Conservation (phyloP, 2,888 invertebrate genomes). For the Ormia ochracea region DNA sequence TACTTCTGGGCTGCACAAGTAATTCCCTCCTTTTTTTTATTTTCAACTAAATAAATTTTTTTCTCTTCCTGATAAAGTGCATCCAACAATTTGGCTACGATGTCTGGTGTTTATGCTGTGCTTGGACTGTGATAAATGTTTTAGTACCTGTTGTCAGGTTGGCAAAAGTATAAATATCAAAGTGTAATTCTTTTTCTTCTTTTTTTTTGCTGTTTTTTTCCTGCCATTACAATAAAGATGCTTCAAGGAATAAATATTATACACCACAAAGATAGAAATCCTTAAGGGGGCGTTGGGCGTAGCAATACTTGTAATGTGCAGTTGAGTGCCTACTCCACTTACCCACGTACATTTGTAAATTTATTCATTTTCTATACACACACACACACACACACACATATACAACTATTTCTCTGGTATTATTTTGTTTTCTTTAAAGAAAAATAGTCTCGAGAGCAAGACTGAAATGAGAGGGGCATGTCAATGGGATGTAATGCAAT, state of each 20-base stretch:
- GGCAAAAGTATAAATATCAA: slow-evolving; percentile 32
- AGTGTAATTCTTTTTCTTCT: neutral
- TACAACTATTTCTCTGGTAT: neutral
- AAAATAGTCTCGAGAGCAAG: neutral
- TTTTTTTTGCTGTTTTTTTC: slow-evolving; percentile 1
- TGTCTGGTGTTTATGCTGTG: slow-evolving; percentile 26
- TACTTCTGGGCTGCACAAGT: neutral
- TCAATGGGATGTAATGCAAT: slow-evolving; percentile 15
- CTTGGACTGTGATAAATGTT: slow-evolving; percentile 36
- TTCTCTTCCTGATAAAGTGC: slow-evolving; percentile 28
- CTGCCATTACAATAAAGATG: slow-evolving; percentile 36
- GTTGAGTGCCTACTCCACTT: neutral
- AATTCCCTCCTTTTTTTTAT: neutral
- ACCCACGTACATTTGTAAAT: neutral
- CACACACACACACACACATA: too few relatives aligned
- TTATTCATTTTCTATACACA: slow-evolving; percentile 34
- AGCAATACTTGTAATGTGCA: neutral
- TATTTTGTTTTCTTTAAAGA: neutral
- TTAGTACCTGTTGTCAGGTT: slow-evolving; percentile 50
- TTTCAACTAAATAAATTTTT: too few relatives aligned
- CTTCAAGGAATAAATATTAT: slow-evolving; percentile 37
- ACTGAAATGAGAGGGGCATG: neutral
- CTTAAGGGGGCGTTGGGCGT: slow-evolving; percentile 6
- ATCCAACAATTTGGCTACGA: slow-evolving; percentile 24
- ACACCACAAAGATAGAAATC: slow-evolving; percentile 24